These are phyloP conservation scores for Marmota monax DNA, from an alignment of 2,113 vertebrate species.

Conservation along the genomic window DNA sequence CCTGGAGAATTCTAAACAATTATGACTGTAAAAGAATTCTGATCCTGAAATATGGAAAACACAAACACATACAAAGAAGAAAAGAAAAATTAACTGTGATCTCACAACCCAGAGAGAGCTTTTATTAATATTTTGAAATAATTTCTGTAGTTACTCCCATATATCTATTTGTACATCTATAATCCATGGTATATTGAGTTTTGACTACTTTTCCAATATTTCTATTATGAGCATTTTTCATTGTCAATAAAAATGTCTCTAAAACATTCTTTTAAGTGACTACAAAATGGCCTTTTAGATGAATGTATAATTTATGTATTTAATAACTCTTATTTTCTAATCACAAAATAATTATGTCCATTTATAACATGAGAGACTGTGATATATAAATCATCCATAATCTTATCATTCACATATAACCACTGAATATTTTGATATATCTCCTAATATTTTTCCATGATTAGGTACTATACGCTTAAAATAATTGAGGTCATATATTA, in stretches of 20 bases:
- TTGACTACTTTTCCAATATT: slow-evolving; percentile 34
- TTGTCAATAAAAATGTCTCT: slow-evolving; percentile 52
- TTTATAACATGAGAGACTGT: slow-evolving; percentile 66
- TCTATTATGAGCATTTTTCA: slow-evolving; percentile 63
- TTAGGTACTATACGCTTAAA: slow-evolving; percentile 67
- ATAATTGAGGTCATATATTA: slow-evolving; percentile 75
- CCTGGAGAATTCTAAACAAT: not conserved
- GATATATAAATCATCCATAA: slow-evolving; percentile 68
- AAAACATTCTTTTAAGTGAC: slow-evolving; percentile 64
- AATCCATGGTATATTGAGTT: slow-evolving; percentile 31
- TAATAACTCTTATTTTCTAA: slow-evolving; percentile 70
- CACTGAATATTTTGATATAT: slow-evolving; percentile 67
- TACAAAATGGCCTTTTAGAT: slow-evolving; percentile 61
- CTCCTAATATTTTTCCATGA: slow-evolving; percentile 62
- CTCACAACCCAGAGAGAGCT: not conserved
- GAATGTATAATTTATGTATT: slow-evolving; percentile 63
- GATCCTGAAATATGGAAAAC: slow-evolving; percentile 50
- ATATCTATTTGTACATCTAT: not conserved
- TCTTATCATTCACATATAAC: slow-evolving; percentile 63
- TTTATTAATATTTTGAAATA: slow-evolving; percentile 22
- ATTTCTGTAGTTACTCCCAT: not conserved
- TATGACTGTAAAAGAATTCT: not conserved
- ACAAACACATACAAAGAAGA: not conserved
- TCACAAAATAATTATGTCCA: slow-evolving; percentile 71
- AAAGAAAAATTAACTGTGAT: not conserved